phyloP scores from a whole-genome alignment of 2,113 vertebrate species.

The Barbus barbus region DNA sequence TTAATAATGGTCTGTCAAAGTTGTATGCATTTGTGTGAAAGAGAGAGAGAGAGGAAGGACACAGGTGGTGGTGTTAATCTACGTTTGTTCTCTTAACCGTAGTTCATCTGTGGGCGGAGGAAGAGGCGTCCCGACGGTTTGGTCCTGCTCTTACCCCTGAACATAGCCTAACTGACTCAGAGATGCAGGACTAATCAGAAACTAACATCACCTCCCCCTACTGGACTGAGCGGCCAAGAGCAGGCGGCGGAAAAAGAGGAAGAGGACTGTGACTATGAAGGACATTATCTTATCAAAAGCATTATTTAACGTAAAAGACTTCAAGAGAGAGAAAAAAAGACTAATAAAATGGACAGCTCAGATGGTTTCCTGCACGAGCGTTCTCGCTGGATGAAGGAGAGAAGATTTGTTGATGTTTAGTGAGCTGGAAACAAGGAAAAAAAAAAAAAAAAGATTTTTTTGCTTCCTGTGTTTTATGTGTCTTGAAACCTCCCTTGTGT shows the following conservation, averaged over 20 bases:
- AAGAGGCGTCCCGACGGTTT: constrained; percentile 74
- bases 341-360: constrained; percentile 22
- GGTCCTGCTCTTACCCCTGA: constrained; percentile 73
- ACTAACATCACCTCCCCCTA: constrained; percentile 65
- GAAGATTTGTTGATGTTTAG: constrained; percentile 47
- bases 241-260: constrained; percentile 50
- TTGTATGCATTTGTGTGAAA: constrained; percentile 41
- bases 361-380: constrained; percentile 32
- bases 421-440: constrained; percentile 45
- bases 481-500: constrained; percentile 55
- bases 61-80: constrained; percentile 71
- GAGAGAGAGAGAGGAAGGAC: constrained; percentile 42
- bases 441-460: constrained; percentile 3
- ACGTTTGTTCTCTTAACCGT: constrained; percentile 75
- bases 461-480: constrained; percentile 57
- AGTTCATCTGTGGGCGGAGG: constrained; percentile 81
- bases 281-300: constrained; percentile 71
- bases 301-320: constrained; percentile 70
- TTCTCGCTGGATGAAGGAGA: constrained; percentile 43
- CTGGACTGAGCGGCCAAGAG: constrained; percentile 36
- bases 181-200: constrained; percentile 77
- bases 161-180: constrained; percentile 74
- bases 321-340: constrained; percentile 34
- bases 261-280: constrained; percentile 63
- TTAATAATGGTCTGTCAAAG: constrained; percentile 20